A percentile compares a stretch with the other conserved stretches of the same genome.
These are phyloP conservation scores for Brachionus rubens DNA, from an alignment of 1,140 invertebrate species.

Conservation along the genomic window DNA sequence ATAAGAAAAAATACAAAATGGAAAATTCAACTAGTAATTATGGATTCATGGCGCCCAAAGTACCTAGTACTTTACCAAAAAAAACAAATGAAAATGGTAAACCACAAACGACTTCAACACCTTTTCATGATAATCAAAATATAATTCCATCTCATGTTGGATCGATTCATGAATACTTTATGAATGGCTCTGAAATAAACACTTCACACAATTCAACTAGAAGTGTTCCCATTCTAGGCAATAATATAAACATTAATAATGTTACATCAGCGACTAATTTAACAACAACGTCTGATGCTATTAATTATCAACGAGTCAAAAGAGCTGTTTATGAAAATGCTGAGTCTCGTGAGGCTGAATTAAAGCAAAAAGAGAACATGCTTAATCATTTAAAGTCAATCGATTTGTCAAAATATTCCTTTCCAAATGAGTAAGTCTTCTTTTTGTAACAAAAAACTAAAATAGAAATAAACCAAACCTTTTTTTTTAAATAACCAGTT, in stretches of 20 bases:
- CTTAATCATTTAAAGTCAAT: constrained; percentile 33
- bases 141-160: not conserved
- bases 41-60: not conserved
- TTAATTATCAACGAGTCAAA: constrained; percentile 14
- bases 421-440: constrained; percentile 39
- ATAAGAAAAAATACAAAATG: no score
- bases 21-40: not conserved
- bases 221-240: not conserved
- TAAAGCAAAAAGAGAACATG: constrained; percentile 38
- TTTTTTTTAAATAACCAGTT: no score
- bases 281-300: not conserved
- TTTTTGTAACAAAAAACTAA: no score
- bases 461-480: no score
- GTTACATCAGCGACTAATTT: not conserved
- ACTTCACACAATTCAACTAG: not conserved
- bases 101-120: not conserved
- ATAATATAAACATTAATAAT: constrained; percentile 32
- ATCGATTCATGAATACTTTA: constrained; percentile 23
- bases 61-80: not conserved
- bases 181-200: constrained; percentile 26
- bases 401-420: constrained; percentile 33
- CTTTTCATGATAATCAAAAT: not conserved
- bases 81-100: not conserved
- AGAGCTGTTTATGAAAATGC: not conserved
- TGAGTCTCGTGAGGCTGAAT: not conserved